Base-by-base conservation (phyloP, 2,113 vertebrate species). In the Oreotrochilus melanogaster region DNA sequence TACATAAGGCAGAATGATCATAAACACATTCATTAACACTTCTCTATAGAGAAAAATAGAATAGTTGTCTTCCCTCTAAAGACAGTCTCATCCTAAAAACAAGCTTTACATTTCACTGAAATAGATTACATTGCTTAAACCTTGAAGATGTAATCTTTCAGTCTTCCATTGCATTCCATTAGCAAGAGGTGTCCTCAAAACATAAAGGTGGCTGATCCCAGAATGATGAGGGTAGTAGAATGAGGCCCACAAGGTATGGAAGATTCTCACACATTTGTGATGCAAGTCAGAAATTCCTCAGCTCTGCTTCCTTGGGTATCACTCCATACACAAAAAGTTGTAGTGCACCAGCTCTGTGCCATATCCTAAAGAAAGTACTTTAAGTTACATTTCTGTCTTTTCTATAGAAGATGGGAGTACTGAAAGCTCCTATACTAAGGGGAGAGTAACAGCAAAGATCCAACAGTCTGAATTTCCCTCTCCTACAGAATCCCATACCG, bases 181-280 rank as follows among this genome's bases (percentile, higher is more conserved):
- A 35, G 54, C 43, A 72, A 50, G 17, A 6, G 4, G 28, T 22
- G 6, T 80, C 42, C 60, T 22, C 21, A 11, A 39, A 78, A 39
- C 12, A 24, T 8, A 45, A n/a, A 64, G 17, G 14, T 30, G 24
- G 7, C 9, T 58, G 22, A 8, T 23, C 28, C 10, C 51, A 83
- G 23, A 73, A 58, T 2, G 2, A 62, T 18, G 35, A 3, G 2
- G 24, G 33, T 58, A 66, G 74, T 14, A n/a, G 54, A 76, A 53
- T 3, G 15, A 88, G 24, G 14, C 5, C 27, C 10, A 27, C 23
- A 24, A 28, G 0, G 1, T n/a, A 42, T 0, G 7, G n/a, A 57
- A 73, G 11, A 1, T 13, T 54, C 71, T 48, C 58, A 57, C 24
- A 58, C 35, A 33, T 11, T n/a, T 73, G 25, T 9, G 5, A 33